Conservation (phyloP, 2,888 invertebrate genomes). For the Tromatobia lineatoria region DNA sequence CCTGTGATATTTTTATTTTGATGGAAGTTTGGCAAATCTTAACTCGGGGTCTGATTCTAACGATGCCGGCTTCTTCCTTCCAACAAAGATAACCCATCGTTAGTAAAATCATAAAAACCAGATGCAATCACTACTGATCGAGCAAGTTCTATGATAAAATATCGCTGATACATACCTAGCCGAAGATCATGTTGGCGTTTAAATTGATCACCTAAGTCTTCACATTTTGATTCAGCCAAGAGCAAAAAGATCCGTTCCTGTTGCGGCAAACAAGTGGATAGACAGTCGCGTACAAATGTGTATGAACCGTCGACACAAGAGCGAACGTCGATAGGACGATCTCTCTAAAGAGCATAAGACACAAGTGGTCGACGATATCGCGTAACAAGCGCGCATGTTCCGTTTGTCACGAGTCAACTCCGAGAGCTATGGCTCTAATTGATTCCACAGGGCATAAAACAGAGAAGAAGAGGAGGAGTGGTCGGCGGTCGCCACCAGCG, state of each 20-base stretch:
- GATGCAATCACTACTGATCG: neutral
- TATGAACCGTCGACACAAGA: neutral
- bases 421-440: conserved; percentile 51
- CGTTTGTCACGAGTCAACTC: conserved; percentile 59
- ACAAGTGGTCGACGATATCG: conserved; percentile 16
- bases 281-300: neutral
- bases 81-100: too few species aligned
- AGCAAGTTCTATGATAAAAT: neutral
- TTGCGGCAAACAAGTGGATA: conserved; percentile 2
- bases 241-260: neutral
- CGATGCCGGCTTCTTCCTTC: too few species aligned
- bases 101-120: neutral
- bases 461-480: conserved; percentile 16
- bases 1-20: too few species aligned
- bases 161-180: neutral
- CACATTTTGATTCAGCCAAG: conserved; percentile 9
- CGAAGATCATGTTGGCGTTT: neutral
- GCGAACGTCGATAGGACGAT: conserved; percentile 14
- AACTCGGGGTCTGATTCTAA: too few species aligned
- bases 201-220: neutral
- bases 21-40: too few species aligned
- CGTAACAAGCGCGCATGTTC: conserved; percentile 38
- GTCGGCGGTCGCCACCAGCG: neutral
- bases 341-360: conserved; percentile 1
- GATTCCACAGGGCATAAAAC: conserved; percentile 19